phyloP scores from a whole-genome alignment of 2,113 vertebrate genomes.

The Paradoxurus hermaphroditus region DNA sequence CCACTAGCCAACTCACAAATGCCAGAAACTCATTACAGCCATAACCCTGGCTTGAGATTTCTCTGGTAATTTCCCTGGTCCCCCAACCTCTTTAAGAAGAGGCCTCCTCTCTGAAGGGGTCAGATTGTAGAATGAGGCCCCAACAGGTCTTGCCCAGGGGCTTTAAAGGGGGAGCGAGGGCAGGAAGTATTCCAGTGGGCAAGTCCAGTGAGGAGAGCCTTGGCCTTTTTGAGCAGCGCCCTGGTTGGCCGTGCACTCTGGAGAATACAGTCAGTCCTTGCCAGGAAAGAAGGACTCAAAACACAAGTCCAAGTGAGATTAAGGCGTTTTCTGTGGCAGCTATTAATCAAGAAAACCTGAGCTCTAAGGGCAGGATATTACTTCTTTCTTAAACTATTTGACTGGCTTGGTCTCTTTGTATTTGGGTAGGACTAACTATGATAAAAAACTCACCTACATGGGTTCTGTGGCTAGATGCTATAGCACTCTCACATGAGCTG shows the following conservation, averaged over 20 bases:
- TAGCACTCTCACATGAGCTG: neutral
- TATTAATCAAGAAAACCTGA: conserved; percentile 29
- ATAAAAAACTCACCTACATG: neutral
- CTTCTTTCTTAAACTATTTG: neutral
- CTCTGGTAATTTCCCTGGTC: too few species aligned
- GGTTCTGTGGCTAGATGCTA: neutral
- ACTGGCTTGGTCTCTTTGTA: neutral
- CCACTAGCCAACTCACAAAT: conserved; percentile 5
- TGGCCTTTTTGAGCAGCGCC: neutral
- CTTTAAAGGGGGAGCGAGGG: neutral
- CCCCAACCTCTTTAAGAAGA: neutral
- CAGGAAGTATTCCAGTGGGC: neutral
- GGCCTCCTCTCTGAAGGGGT: neutral
- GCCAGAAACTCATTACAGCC: neutral
- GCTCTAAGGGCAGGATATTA: neutral
- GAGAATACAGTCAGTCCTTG: neutral
- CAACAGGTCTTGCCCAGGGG: neutral
- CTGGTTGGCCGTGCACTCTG: neutral
- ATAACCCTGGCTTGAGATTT: neutral
- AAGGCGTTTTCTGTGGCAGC: neutral
- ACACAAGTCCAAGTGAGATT: neutral
- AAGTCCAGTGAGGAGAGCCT: neutral
- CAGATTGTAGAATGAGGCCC: neutral
- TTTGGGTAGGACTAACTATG: neutral
- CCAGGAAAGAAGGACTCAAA: neutral